These are phyloP conservation scores for Atta texana DNA, from an alignment of 1,140 invertebrate species.

Conservation along the genomic window DNA sequence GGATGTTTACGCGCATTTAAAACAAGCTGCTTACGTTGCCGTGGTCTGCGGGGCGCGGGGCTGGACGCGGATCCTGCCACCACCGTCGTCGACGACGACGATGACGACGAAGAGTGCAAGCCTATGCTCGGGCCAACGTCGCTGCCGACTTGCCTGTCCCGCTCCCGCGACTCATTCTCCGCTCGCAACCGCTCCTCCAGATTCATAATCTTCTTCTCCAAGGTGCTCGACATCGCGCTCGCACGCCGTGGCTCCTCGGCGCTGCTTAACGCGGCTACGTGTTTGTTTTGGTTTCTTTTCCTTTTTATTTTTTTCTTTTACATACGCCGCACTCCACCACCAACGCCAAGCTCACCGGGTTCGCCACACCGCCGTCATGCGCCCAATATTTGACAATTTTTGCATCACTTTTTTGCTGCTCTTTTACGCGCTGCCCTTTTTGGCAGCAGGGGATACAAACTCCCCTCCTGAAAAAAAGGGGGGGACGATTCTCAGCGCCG, in stretches of 20 bases:
- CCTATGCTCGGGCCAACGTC: constrained; percentile 76
- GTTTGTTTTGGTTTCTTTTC: constrained; percentile 10
- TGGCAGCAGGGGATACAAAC: constrained; percentile 76
- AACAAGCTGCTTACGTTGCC: constrained; percentile 81
- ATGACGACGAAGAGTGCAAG: constrained; percentile 64
- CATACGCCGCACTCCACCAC: constrained; percentile 57
- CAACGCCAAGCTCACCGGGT: constrained; percentile 46
- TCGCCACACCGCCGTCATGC: constrained; percentile 61
- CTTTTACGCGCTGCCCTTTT: constrained; percentile 77
- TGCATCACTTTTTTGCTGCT: constrained; percentile 76
- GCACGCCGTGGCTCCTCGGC: constrained; percentile 29
- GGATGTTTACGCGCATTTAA: background rate
- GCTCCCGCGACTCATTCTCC: constrained; percentile 88
- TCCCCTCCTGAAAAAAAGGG: background rate
- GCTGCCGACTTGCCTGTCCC: constrained; percentile 81
- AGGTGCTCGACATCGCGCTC: constrained; percentile 83
- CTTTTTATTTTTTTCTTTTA: background rate
- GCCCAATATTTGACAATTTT: constrained; percentile 80
- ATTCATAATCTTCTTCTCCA: constrained; percentile 89
- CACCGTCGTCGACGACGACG: constrained; percentile 58
- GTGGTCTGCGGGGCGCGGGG: constrained; percentile 79
- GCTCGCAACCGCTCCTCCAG: constrained; percentile 89
- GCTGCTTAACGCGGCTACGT: constrained; percentile 49
- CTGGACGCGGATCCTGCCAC: constrained; percentile 77
- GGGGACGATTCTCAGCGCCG: background rate